Base-by-base conservation (phyloP, 2,888 invertebrate genomes). In the Phortica magna region DNA sequence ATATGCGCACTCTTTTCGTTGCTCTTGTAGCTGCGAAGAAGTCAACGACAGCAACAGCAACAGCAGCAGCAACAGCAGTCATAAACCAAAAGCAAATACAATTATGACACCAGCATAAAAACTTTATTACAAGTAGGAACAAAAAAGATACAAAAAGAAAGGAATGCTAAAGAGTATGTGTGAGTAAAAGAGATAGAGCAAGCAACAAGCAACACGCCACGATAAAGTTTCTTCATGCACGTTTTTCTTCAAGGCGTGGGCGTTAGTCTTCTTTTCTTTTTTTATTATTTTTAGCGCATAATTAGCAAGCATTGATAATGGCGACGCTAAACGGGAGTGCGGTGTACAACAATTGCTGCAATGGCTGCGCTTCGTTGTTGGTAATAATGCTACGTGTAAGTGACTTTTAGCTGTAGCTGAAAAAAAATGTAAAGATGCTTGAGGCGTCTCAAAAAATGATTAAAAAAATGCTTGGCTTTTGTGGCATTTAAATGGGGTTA, bases 281-380 rank as follows among this genome's bases (percentile, higher is more conserved):
- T 43, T n/a, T 48, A n/a, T 39, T 83, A 79, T 81, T 87, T 82
- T 79, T 39, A 76, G 76, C 67, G 78, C 74, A 77, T 80, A 85
- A 85, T 87, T 85, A 87, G 82, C 77, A 39, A 73, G 79, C 81
- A 73, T 73, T 79, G 79, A 75, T 79, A 53, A 75, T 59, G 73
- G 73, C 1, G 17, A 61, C 19, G 41, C 55, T 14, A 55, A 53
- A 68, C 41, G 53, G 65, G 31, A 31, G 1, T 31, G 31, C 31
- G 31, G 31, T 31, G 31, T 31, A 31, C 1, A 31, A 31, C 31
- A 31, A 31, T 31, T 31, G 31, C 31, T 31, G 31, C 31, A 31
- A 31, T 31, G 31, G 31, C 5, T 31, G 31, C 31, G 31, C 31
- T 31, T 57, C 75, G 67, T 48, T 67, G 43, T 12, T 43, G 70